Percentiles rank a stretch among this genome's conserved stretches.
phyloP scores from a whole-genome alignment of 2,113 vertebrate genomes.

The Abramis brama region DNA sequence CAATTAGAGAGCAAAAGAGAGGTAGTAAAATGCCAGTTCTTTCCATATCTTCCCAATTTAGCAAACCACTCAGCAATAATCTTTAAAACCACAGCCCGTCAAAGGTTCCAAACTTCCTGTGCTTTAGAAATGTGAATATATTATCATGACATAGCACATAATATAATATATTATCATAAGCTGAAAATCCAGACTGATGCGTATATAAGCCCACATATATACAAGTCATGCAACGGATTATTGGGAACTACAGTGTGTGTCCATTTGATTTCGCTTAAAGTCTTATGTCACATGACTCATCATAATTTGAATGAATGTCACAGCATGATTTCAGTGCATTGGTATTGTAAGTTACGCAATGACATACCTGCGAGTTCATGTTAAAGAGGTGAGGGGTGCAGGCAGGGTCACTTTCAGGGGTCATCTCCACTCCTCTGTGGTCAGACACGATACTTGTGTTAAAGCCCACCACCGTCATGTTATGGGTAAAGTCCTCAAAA shows the following conservation, averaged over 20 bases:
- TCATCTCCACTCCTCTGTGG: conserved; percentile 61
- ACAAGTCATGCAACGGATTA: not conserved
- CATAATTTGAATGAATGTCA: not conserved
- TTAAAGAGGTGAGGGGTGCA: conserved; percentile 88
- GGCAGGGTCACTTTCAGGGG: conserved; percentile 51
- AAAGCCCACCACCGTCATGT: conserved; percentile 66
- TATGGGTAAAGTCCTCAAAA: conserved; percentile 70
- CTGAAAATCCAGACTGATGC: not conserved
- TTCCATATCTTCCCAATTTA: not conserved
- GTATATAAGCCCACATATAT: not conserved
- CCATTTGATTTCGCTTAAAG: not conserved
- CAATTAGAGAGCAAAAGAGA: not conserved
- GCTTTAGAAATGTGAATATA: not conserved
- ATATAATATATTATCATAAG: not conserved
- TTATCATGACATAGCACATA: not conserved
- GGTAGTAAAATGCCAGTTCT: not conserved
- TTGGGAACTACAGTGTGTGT: not conserved
- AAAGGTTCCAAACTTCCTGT: not conserved
- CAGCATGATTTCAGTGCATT: not conserved
- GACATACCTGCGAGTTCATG: conserved; percentile 88
- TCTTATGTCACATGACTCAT: not conserved
- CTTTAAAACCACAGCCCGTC: not conserved
- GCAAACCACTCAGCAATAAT: not conserved
- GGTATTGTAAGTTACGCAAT: conserved; percentile 42
- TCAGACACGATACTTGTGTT: conserved; percentile 66